phyloP scores from a whole-genome alignment of 2,888 invertebrate species.

The Hirudinaria manillensis region DNA sequence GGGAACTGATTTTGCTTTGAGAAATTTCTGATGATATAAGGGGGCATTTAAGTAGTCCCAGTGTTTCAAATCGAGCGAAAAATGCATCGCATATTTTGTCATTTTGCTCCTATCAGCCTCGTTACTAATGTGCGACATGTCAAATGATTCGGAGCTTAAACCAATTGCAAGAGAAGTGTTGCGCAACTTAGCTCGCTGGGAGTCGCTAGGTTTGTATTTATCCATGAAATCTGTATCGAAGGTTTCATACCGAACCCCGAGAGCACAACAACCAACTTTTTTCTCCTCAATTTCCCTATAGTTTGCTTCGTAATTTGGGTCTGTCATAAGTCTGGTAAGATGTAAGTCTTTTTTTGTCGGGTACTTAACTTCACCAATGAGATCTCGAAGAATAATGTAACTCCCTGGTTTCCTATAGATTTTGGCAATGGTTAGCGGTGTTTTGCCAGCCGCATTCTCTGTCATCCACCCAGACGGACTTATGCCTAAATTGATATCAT shows the following conservation, averaged over 20 bases:
- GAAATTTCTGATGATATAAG: background rate
- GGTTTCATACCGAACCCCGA: background rate
- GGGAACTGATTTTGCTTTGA: background rate
- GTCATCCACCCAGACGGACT: conserved; percentile 22
- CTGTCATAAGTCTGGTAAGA: background rate
- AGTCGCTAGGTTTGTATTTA: conserved; percentile 12
- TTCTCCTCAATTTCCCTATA: background rate
- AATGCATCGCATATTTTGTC: conserved; percentile 23
- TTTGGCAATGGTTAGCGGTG: conserved; percentile 17
- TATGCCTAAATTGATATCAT: background rate
- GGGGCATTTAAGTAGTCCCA: background rate
- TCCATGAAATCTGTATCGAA: conserved; percentile 11
- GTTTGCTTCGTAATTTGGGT: background rate
- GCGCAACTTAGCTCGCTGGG: conserved; percentile 6
- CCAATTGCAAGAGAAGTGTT: background rate
- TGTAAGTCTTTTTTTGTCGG: conserved; percentile 4
- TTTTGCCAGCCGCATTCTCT: conserved; percentile 16
- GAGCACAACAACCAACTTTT: background rate
- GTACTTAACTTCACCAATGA: conserved; percentile 24
- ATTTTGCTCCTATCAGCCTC: background rate
- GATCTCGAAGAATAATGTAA: conserved; percentile 15
- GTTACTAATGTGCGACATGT: conserved; percentile 11
- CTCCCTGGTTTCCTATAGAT: background rate
- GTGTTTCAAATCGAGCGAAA: conserved; percentile 12
- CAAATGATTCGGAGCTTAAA: background rate